Conservation (phyloP, 2,888 invertebrate genomes). For the Corythucha ciliata region DNA sequence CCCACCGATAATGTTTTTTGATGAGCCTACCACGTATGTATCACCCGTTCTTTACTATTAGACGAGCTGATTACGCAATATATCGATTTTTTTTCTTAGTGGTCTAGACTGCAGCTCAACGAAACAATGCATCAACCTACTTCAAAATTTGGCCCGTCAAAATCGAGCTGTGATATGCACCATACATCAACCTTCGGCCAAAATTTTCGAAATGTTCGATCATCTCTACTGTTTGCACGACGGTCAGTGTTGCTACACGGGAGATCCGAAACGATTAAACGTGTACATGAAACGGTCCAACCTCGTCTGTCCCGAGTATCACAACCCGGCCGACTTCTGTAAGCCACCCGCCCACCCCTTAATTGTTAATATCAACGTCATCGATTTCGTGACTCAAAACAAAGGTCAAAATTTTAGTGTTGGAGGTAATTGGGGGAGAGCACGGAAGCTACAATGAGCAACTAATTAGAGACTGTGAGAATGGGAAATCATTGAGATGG, state of each 20-base stretch:
- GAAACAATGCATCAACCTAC: slow-evolving; percentile 67
- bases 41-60: not conserved
- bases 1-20: slow-evolving; percentile 85
- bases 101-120: slow-evolving; percentile 73
- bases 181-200: slow-evolving; percentile 85
- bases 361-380: slow-evolving; percentile 11
- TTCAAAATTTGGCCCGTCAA: slow-evolving; percentile 70
- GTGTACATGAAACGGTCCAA: slow-evolving; percentile 61
- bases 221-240: slow-evolving; percentile 72
- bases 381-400: not conserved
- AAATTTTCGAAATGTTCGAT: slow-evolving; percentile 79
- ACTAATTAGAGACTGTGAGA: slow-evolving; percentile 52
- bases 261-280: slow-evolving; percentile 62
- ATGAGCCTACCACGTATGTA: slow-evolving; percentile 82
- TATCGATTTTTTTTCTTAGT: slow-evolving; percentile 44
- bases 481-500: slow-evolving; percentile 53
- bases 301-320: slow-evolving; percentile 72
- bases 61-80: not conserved
- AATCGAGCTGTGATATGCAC: slow-evolving; percentile 81
- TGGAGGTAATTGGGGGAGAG: slow-evolving; percentile 73
- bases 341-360: slow-evolving; percentile 48
- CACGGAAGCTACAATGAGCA: slow-evolving; percentile 51
- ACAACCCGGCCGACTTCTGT: slow-evolving; percentile 88
- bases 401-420: slow-evolving; percentile 47
- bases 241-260: slow-evolving; percentile 72